A percentile compares a stretch with the other conserved stretches of the same genome.
Evolutionary conservation across 23 tunicate species (phyloP).

Genomic region (Styela plicata): DNA sequence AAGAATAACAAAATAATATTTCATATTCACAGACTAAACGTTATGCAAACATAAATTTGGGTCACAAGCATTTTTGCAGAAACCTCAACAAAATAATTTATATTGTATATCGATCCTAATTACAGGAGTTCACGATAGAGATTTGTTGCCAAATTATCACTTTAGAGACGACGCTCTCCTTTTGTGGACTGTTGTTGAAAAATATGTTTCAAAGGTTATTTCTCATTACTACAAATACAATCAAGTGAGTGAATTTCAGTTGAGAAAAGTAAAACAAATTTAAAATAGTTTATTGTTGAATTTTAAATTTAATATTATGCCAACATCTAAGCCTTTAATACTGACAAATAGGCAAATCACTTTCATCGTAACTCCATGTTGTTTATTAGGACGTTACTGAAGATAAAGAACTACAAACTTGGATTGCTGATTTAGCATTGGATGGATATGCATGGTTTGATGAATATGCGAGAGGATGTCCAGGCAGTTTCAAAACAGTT

Average conservation of each 20-base stretch:
- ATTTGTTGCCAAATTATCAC: constrained; percentile 26
- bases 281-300: no score
- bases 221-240: constrained; percentile 18
- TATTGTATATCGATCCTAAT: no score
- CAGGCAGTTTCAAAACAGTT: neutral
- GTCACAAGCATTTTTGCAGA: no score
- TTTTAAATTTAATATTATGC: no score
- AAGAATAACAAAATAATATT: no score
- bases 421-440: constrained; percentile 9
- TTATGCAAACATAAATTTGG: no score
- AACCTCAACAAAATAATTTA: no score
- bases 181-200: constrained; percentile 31
- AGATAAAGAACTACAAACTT: constrained; percentile 5
- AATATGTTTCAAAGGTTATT: constrained; percentile 21
- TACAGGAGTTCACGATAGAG: constrained; percentile 28
- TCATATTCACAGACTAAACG: no score
- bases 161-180: constrained; percentile 49
- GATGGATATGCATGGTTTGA: neutral
- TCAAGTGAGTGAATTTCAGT: constrained; percentile 19
- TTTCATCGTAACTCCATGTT: no score
- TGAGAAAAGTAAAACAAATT: no score
- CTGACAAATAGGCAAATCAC: no score
- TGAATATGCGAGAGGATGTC: neutral
- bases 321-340: no score
- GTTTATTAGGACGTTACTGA: neutral